Conservation (phyloP, 1,140 invertebrate species). For the Achatina immaculata region DNA sequence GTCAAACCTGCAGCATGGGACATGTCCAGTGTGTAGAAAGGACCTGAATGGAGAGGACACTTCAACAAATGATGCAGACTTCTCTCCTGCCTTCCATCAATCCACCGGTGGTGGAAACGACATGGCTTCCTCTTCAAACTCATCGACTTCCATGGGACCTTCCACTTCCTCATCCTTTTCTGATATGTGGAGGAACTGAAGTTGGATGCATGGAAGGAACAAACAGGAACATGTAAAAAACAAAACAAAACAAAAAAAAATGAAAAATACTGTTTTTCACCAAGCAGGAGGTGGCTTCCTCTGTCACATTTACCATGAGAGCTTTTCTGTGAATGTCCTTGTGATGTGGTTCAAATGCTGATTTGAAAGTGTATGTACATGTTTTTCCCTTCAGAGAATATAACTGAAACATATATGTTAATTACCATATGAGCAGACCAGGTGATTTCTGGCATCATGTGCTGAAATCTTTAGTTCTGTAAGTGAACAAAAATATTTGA, state of each 20-base stretch:
- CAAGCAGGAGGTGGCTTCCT: not conserved
- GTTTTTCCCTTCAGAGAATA: too few relatives aligned
- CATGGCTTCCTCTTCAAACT: not conserved
- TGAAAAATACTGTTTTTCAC: not conserved
- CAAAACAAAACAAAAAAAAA: too few relatives aligned
- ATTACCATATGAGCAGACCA: too few relatives aligned
- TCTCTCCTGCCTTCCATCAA: not conserved
- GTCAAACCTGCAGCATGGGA: slow-evolving; percentile 81
- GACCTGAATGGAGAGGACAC: slow-evolving; percentile 66
- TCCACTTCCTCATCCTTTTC: slow-evolving; percentile 21
- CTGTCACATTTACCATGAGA: not conserved
- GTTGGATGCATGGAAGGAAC: not conserved
- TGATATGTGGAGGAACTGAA: not conserved
- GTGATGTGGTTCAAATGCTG: too few relatives aligned
- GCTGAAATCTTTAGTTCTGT: too few relatives aligned
- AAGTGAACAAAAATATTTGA: too few relatives aligned
- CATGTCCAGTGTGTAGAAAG: slow-evolving; percentile 94
- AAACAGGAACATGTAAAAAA: too few relatives aligned
- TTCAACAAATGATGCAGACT: slow-evolving; percentile 49
- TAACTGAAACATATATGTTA: too few relatives aligned
- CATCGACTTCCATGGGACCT: slow-evolving; percentile 24
- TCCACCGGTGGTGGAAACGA: not conserved
- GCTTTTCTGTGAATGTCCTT: not conserved
- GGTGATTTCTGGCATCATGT: too few relatives aligned
- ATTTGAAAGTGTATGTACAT: too few relatives aligned